phyloP scores from a whole-genome alignment of 2,888 invertebrate species.

The Hypercompe scribonia region DNA sequence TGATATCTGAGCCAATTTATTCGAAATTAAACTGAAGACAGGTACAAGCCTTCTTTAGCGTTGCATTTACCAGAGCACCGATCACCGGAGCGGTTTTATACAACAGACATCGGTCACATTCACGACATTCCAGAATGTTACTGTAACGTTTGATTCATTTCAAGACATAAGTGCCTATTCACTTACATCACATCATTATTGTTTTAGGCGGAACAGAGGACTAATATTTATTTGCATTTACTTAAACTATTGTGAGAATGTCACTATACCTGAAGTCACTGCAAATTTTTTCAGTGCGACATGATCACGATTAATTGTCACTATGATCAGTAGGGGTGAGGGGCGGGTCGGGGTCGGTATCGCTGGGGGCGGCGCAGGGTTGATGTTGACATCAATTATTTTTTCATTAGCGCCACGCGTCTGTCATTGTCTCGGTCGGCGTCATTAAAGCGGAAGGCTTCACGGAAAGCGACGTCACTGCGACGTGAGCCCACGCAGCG shows the following conservation, averaged over 20 bases:
- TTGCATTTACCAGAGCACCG: not conserved
- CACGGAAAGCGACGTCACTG: not conserved
- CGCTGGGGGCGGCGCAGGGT: not conserved
- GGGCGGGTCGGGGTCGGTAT: not conserved
- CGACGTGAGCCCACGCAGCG: not conserved
- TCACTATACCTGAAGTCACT: not conserved
- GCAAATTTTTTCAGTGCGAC: not conserved
- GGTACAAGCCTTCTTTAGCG: not conserved
- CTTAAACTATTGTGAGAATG: too few relatives aligned
- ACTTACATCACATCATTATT: not conserved
- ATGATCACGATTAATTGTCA: conserved; percentile 7
- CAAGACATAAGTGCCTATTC: not conserved
- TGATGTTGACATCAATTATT: conserved; percentile 37
- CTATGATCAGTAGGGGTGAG: not conserved
- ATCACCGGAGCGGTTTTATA: too few relatives aligned
- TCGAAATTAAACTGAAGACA: too few relatives aligned
- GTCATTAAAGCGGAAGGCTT: conserved; percentile 23
- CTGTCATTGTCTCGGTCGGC: conserved; percentile 20
- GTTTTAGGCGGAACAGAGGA: not conserved
- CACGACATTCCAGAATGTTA: not conserved
- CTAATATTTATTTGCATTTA: not conserved
- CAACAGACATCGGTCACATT: not conserved
- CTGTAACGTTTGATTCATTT: not conserved
- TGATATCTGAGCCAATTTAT: too few relatives aligned
- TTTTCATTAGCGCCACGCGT: conserved; percentile 40